phyloP scores from a whole-genome alignment of 2,888 invertebrate species.

The Troides oblongomaculatus region DNA sequence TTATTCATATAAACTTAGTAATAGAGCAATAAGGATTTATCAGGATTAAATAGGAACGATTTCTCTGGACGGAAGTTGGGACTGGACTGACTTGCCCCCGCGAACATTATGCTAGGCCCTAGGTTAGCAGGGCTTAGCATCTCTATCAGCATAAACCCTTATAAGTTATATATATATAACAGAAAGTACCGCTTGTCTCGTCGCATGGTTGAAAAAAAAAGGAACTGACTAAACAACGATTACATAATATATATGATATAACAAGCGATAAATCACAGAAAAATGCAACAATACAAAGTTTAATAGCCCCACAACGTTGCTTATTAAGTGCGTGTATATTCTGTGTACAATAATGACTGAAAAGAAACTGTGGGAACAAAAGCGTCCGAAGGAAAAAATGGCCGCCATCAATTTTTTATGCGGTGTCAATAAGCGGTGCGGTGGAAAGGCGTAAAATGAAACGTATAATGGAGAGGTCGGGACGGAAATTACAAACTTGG shows the following conservation, averaged over 20 bases:
- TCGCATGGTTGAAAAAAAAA: too few relatives aligned
- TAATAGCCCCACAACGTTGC: background rate
- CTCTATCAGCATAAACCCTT: too few relatives aligned
- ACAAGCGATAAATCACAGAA: background rate
- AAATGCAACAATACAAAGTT: background rate
- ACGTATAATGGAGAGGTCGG: slow-evolving; percentile 46
- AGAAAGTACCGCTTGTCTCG: too few relatives aligned
- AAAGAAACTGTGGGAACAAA: slow-evolving; percentile 27
- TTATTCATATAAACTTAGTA: too few relatives aligned
- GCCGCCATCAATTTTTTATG: slow-evolving; percentile 27
- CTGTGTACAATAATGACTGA: slow-evolving; percentile 7
- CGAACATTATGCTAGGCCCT: too few relatives aligned
- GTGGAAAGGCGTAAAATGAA: slow-evolving; percentile 45
- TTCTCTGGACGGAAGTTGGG: too few relatives aligned
- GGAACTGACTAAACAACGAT: background rate
- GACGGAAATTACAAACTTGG: slow-evolving; percentile 48
- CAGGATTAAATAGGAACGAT: too few relatives aligned
- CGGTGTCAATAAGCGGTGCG: slow-evolving; percentile 28
- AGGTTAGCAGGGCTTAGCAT: too few relatives aligned
- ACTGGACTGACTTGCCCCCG: too few relatives aligned
- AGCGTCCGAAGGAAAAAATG: slow-evolving; percentile 14
- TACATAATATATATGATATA: background rate
- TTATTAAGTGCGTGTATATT: slow-evolving; percentile 4
- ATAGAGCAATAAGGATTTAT: too few relatives aligned
- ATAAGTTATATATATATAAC: too few relatives aligned